A percentile compares a stretch with the other conserved stretches of the same genome.
phyloP scores from a whole-genome alignment of 2,113 vertebrate genomes.

The Larimichthys polyactis region DNA sequence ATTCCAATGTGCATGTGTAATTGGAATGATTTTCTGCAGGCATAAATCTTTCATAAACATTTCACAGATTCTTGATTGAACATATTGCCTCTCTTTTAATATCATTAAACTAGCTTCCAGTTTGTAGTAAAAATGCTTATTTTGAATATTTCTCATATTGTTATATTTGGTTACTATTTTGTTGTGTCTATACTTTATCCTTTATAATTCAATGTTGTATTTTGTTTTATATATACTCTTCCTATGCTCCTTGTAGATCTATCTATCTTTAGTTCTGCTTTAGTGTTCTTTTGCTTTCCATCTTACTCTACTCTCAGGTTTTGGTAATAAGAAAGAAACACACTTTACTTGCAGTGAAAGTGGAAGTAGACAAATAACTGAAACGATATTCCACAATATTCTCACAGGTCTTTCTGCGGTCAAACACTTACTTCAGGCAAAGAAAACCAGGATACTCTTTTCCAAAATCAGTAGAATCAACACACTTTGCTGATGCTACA shows the following conservation, averaged over 20 bases:
- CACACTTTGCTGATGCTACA: slow-evolving; percentile 30
- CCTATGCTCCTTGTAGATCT: not conserved
- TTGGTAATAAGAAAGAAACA: not conserved
- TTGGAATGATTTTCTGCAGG: no score
- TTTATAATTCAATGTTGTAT: no score
- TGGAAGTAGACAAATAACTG: not conserved
- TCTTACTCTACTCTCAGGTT: not conserved
- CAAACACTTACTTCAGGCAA: slow-evolving; percentile 29
- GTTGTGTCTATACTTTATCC: no score
- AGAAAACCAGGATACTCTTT: slow-evolving; percentile 26
- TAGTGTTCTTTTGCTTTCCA: not conserved
- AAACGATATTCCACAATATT: not conserved
- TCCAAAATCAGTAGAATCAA: slow-evolving; percentile 28
- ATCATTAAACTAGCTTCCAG: no score
- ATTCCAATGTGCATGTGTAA: no score
- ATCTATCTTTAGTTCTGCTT: not conserved
- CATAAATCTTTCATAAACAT: no score
- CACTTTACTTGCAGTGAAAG: not conserved
- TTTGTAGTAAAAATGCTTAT: no score
- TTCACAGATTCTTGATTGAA: no score
- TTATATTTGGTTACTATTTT: no score
- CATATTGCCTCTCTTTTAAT: no score
- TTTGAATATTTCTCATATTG: no score
- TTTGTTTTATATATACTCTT: not conserved
- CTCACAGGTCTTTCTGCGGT: slow-evolving; percentile 17